phyloP scores from a whole-genome alignment of 2,113 vertebrate genomes.

The Pungitius pungitius region DNA sequence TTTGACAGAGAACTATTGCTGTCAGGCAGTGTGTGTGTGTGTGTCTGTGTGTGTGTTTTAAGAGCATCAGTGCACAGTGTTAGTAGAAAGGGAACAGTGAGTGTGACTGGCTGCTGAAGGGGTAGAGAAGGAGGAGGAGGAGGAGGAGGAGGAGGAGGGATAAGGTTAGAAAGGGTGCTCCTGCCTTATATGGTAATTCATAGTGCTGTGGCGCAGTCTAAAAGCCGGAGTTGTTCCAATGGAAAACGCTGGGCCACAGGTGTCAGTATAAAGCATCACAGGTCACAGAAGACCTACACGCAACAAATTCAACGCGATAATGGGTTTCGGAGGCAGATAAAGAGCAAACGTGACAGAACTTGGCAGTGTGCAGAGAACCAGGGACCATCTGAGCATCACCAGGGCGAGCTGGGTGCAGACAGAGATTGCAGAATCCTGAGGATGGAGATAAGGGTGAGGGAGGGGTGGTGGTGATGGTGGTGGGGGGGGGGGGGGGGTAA shows the following conservation, averaged over 20 bases:
- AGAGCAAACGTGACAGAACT: slow-evolving; percentile 1
- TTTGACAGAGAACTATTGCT: slow-evolving; percentile 19
- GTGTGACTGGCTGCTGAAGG: slow-evolving; percentile 51
- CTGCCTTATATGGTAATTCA: slow-evolving; percentile 82
- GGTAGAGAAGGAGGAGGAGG: slow-evolving; percentile 43
- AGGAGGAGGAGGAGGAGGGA: slow-evolving; percentile 39
- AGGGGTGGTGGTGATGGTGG: too few species aligned
- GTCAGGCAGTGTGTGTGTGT: slow-evolving; percentile 8
- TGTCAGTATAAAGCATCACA: slow-evolving; percentile 28
- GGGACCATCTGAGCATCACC: neutral
- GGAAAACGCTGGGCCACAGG: slow-evolving; percentile 43
- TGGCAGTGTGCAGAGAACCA: neutral
- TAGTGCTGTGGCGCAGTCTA: slow-evolving; percentile 65
- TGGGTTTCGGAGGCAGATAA: slow-evolving; percentile 16
- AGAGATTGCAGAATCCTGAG: slow-evolving; percentile 16
- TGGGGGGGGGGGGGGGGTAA: slow-evolving; percentile 16
- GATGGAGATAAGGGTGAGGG: slow-evolving; percentile 23
- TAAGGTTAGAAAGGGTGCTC: slow-evolving; percentile 66
- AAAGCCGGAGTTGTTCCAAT: slow-evolving; percentile 55
- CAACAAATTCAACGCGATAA: slow-evolving; percentile 27
- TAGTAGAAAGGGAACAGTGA: slow-evolving; percentile 41
- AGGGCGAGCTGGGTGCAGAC: neutral
- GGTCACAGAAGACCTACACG: slow-evolving; percentile 32
- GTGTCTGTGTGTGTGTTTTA: slow-evolving; percentile 20
- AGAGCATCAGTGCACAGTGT: slow-evolving; percentile 39